phyloP scores from a whole-genome alignment of 1,140 invertebrate genomes.

The Drosophila ogumai region DNA sequence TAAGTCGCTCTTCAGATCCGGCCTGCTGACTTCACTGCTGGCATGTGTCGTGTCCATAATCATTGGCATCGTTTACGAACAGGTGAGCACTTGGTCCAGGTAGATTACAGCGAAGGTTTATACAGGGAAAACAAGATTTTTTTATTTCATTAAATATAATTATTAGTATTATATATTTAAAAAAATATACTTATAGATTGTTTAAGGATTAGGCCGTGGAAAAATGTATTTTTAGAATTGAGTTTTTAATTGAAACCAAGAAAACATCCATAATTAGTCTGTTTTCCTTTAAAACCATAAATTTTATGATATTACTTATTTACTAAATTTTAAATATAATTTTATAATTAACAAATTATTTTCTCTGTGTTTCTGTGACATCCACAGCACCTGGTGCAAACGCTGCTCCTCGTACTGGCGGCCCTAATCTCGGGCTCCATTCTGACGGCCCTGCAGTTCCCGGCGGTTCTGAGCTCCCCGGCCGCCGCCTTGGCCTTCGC shows the following conservation, averaged over 20 bases:
- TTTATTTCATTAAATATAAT: no score
- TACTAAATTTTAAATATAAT: neutral
- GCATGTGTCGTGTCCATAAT: slow-evolving; percentile 83
- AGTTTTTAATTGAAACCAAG: no score
- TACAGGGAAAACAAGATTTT: neutral
- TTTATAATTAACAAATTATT: neutral
- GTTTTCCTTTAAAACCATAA: no score
- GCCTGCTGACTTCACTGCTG: slow-evolving; percentile 76
- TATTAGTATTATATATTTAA: no score
- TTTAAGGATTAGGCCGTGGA: no score
- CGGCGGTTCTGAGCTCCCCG: slow-evolving; percentile 81
- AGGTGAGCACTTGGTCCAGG: slow-evolving; percentile 56
- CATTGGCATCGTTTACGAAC: slow-evolving; percentile 72
- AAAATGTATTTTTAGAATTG: no score
- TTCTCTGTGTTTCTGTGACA: slow-evolving; percentile 7
- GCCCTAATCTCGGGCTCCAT: slow-evolving; percentile 78
- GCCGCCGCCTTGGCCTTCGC: slow-evolving; percentile 81
- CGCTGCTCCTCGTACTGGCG: slow-evolving; percentile 65
- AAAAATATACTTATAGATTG: no score
- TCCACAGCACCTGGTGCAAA: slow-evolving; percentile 63
- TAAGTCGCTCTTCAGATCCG: slow-evolving; percentile 83
- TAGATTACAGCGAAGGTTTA: neutral
- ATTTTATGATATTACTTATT: neutral
- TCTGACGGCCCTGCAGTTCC: slow-evolving; percentile 82
- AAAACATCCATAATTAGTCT: no score